Conservation (phyloP, 2,113 vertebrate genomes). For the Brachyistius frenatus region DNA sequence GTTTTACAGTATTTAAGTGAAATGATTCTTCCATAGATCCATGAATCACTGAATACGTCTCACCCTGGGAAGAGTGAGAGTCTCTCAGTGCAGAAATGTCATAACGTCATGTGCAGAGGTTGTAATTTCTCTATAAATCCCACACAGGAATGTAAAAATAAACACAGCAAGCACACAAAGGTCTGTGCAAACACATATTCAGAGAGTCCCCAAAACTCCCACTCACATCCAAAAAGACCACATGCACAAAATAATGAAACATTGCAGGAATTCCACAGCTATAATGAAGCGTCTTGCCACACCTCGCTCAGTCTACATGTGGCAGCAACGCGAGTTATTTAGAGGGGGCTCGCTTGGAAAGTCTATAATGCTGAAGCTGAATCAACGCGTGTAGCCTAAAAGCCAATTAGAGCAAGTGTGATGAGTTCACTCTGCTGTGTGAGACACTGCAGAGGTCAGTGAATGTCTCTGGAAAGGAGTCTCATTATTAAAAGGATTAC, state of each 20-base stretch:
- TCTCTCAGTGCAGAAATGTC: constrained; percentile 11
- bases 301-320: constrained; percentile 36
- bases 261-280: constrained; percentile 41
- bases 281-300: constrained; percentile 16
- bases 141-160: constrained; percentile 25
- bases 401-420: constrained; percentile 22
- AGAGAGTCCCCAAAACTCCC: neutral
- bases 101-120: neutral
- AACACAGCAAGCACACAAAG: constrained; percentile 7
- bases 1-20: too few species aligned
- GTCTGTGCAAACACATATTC: neutral
- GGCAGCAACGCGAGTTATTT: constrained; percentile 38
- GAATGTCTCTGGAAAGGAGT: too few species aligned
- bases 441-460: neutral
- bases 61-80: neutral
- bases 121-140: neutral
- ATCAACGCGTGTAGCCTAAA: neutral
- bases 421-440: neutral
- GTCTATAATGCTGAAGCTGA: neutral
- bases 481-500: too few species aligned
- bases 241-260: constrained; percentile 22
- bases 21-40: too few species aligned
- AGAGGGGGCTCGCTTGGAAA: neutral
- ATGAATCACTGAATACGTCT: too few species aligned
- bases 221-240: constrained; percentile 18